Evolutionary conservation across 2,113 vertebrate species (phyloP), one percentile per base, ranked within the genome.

Genomic region (Arenaria interpres): DNA sequence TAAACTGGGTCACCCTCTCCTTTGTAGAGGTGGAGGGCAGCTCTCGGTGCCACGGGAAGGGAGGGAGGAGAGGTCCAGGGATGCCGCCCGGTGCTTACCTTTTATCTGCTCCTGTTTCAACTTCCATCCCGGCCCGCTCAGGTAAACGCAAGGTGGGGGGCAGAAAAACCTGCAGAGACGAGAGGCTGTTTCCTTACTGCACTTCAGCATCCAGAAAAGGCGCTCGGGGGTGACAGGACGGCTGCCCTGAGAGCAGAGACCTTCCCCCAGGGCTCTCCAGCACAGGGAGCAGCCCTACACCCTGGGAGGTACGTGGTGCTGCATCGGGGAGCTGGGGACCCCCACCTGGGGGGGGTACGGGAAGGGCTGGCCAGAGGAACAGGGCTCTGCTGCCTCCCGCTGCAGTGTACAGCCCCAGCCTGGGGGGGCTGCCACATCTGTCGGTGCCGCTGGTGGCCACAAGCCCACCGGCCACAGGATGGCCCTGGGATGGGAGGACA

Each of bases 101-200:
- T 99, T 98, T 12, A 98, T 97, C 81, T 98, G 98, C 56, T 98
- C 98, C 51, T 99, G 98, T 95, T 98, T 99, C 91, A 99, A 66
- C 90, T 98, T 99, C 99, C 99, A 99, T 78, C 99, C 99, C 0
- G 97, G 98, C 16, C 99, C 99, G 0, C 98, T 97, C 91, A 99
- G 98, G 97, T 99, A 99, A 87, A 99, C 99, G 57, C 99, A 99
- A 19, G 99, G 99, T 32, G 99, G 99, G 27, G 99, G 99, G 10
- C 99, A 99, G 98, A 99, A 99, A 97, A 99, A 99, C 97, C 99
- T 99, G 96, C 27, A 35, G 80, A 69, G 63, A 39, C 15, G 51
- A 86, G 69, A 56, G 7, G 35, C 11, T 10, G 2, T 39, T 27
- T 69, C 54, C 30, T 82, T 46, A 67, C 24, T 39, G 51, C 18